phyloP scores from a whole-genome alignment of 2,797 vertebrate species.

The Antennarius maculatus region DNA sequence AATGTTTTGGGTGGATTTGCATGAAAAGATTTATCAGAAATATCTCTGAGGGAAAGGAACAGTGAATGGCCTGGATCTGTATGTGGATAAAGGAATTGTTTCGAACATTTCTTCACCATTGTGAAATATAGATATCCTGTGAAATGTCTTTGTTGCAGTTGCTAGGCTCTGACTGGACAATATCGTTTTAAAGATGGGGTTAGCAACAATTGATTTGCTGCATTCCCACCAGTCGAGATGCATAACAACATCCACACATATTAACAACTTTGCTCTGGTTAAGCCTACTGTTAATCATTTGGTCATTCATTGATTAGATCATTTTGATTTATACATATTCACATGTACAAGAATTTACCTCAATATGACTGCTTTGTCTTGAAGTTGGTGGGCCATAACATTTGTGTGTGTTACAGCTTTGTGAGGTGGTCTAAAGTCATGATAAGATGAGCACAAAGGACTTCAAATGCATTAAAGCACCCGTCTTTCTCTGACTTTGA shows the following conservation, averaged over 20 bases:
- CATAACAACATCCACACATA: not conserved
- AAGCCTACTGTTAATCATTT: constrained; percentile 2
- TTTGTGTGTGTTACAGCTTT: constrained; percentile 28
- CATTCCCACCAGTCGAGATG: not conserved
- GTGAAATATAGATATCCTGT: not conserved
- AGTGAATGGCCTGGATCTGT: no score
- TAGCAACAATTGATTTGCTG: not conserved
- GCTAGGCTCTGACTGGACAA: not conserved
- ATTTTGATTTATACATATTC: not conserved
- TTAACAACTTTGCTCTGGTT: not conserved
- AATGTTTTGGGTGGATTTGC: no score
- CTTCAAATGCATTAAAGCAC: constrained; percentile 29
- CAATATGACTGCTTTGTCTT: not conserved
- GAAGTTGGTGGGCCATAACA: not conserved
- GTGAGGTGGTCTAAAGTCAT: constrained; percentile 44
- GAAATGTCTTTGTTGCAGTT: not conserved
- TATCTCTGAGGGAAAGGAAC: no score
- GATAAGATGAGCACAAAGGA: constrained; percentile 64
- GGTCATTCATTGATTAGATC: not conserved
- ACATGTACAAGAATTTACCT: not conserved
- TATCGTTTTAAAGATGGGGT: not conserved
- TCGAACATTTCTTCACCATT: no score
- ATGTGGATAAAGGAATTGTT: no score
- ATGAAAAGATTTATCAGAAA: no score
- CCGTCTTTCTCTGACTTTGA: constrained; percentile 45